Base-by-base conservation (phyloP, 2,888 invertebrate genomes). In the Acronicta psi region DNA sequence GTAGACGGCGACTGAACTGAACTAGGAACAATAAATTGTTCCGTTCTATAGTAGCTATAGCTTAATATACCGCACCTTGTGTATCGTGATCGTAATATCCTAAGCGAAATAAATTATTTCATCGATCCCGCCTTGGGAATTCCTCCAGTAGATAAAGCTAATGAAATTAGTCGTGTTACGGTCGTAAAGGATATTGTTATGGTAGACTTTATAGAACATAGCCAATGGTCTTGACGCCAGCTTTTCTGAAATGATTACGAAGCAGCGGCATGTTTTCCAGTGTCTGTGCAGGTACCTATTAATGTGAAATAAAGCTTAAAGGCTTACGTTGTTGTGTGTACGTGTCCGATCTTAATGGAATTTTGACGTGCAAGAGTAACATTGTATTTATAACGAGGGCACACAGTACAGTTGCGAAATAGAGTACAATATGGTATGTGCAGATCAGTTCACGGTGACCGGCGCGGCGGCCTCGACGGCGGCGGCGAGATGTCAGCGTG, bases 111-210 rank as follows among this genome's bases (percentile, higher is more conserved):
- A 76, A 77, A 76, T 77, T 73, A 77, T 76, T 76, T 69, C 61
- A 69, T 75, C 64, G 73, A 73, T 69, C 60, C 61, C 77, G 65
- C 78, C 70, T 49, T 46, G 80, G 82, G 79, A 79, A 74, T 81
- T 66, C 59, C 61, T 69, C 52, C 57, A 59, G 59, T 68, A 71
- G 71, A 67, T 64, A 65, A 71, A 65, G 71, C 65, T 82, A 82
- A 82, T 81, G 80, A 78, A 82, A 75, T 79, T 73, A 72, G 74
- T 68, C 70, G 67, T 64, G 63, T 72, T 66, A 65, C 62, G 75
- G 59, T 63, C 62, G 69, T 75, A 62, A 60, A 69, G 54, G 62
- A 59, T 69, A 67, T 68, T 66, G 58, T 50, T 64, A 46, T 59
- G 44, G 44, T 20, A 42, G 16, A 44, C 23, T 29, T 56, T 38